Base-by-base conservation (phyloP, 1,140 invertebrate genomes). In the Lepidotrigona ventralis region DNA sequence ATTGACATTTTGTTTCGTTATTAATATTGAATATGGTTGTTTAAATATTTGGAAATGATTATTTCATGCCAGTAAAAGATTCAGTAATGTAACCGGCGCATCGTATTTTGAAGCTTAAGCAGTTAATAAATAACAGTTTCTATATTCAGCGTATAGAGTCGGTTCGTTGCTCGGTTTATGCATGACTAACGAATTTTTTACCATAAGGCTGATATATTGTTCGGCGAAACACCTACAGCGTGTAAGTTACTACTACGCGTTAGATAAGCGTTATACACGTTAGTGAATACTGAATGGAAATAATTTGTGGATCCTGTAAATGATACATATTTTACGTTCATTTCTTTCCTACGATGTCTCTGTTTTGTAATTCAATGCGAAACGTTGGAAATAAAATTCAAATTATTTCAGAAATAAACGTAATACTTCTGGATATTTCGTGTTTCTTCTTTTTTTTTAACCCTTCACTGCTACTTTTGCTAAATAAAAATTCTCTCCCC, bases 181-280 rank as follows among this genome's bases (percentile, higher is more conserved):
- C 54, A 79, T 23, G 51, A 46, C 23, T 23, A 79, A 79, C 78
- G 19, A 79, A 71, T 72, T 79, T 79, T 79, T 71, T 79, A 71
- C 78, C 68, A 29, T 58, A 71, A 71, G 68, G 19, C 53, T 79
- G 78, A 79, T 79, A 71, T 60, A 79, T 51, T 5, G 77, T 26
- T 19, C 54, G 3, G 23, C 14, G 1, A 60, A 79, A 26, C n/a
- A 46, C 33, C 53, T 46, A 68, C 11, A 14, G 33, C 6, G 19
- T 46, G 78, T 51, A 79, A 79, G 33, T 79, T 79, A 72, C 6
- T 51, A 23, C 33, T 12, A 21, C 39, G 39, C 39, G 60, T 72
- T 68, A 46, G 78, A 79, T 79, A 79, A 72, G 29, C 19, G n/a
- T n/a, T 58, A 19, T 12, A 60, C 26, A 79, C 1, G 8, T 21